Evolutionary conservation across 2,888 invertebrate species (phyloP), one percentile per base, ranked within the genome.

Genomic region (Macrostomum cliftonense): DNA sequence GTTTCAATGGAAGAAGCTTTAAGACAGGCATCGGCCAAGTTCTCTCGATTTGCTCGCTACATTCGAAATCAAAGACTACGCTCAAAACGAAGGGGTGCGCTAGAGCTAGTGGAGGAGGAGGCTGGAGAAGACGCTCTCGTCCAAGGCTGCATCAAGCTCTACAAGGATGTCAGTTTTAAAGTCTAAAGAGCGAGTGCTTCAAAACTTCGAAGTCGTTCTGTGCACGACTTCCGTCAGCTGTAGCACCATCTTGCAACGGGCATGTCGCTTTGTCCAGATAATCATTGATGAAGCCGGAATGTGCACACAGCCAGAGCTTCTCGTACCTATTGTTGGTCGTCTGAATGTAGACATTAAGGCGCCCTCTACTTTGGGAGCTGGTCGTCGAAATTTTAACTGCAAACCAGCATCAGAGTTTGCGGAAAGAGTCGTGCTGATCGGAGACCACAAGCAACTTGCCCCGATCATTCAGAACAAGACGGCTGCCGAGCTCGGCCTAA

Each of bases 261-360:
- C 12, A 2, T 13, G 12, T 37, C 36, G 38, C 1, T 45, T 45
- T 12, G 28, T 28, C 9, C 28, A 28, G 28, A 47, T 60, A 12
- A 60, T 64, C n/a, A 57, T 64, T n/a, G 64, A 64, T 45, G 64
- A 64, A 51, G 56, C 59, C 45, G 63, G 61, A 11, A 63, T 63
- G 64, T 62, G 62, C 47, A 59, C 57, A 13, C 63, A 64, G 50
- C 62, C 63, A 12, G 60, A 63, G 45, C 57, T 54, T 50, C 44
- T 64, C 47, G 53, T 60, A 11, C 60, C 63, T 14, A 58, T 65
- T 28, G 42, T 28, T 46, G 17, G 17, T 40, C 4, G 28, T 7
- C 9, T 28, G 9, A 7, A 4, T 28, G 9, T 9, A 7, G 40
- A 40, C 2, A 28, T 28, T 7, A 7, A 4, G 5, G 28, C 9